Conservation (phyloP, 2,113 vertebrate genomes). For the Sciurus niger region DNA sequence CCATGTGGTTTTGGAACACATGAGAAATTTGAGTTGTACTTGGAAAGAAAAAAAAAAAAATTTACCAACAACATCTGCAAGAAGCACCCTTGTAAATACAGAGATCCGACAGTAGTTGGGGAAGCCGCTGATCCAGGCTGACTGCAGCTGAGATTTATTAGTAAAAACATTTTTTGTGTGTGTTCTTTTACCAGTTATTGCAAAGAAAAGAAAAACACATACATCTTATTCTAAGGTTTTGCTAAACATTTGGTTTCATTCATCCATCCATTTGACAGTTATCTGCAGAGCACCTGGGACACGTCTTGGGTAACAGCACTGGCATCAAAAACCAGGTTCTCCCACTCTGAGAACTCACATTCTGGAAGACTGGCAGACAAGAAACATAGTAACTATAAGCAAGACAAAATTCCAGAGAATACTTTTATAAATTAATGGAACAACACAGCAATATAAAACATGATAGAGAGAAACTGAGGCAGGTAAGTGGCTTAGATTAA, state of each 20-base stretch:
- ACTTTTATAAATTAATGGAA: neutral
- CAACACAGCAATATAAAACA: neutral
- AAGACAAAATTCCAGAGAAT: neutral
- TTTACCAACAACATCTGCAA: slow-evolving; percentile 83
- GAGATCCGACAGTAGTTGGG: slow-evolving; percentile 72
- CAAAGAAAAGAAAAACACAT: neutral
- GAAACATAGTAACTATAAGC: neutral
- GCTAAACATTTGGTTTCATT: neutral
- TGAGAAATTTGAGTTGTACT: slow-evolving; percentile 79
- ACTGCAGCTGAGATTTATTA: slow-evolving; percentile 67
- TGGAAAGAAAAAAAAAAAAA: slow-evolving; percentile 74
- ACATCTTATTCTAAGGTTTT: neutral
- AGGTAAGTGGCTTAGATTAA: neutral
- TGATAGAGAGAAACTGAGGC: neutral
- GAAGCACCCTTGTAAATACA: slow-evolving; percentile 58
- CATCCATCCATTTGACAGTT: neutral
- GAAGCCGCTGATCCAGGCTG: slow-evolving; percentile 68
- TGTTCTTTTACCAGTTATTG: slow-evolving; percentile 4
- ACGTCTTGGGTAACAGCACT: neutral
- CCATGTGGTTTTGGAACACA: slow-evolving; percentile 87
- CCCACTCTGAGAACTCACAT: neutral
- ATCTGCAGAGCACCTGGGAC: neutral
- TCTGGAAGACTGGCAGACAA: neutral
- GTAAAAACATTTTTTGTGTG: slow-evolving; percentile 58
- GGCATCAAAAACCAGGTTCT: accelerated